These are phyloP conservation scores for Sebastes cheni DNA, from an alignment of 2,797 vertebrate genomes.

Conservation along the genomic window DNA sequence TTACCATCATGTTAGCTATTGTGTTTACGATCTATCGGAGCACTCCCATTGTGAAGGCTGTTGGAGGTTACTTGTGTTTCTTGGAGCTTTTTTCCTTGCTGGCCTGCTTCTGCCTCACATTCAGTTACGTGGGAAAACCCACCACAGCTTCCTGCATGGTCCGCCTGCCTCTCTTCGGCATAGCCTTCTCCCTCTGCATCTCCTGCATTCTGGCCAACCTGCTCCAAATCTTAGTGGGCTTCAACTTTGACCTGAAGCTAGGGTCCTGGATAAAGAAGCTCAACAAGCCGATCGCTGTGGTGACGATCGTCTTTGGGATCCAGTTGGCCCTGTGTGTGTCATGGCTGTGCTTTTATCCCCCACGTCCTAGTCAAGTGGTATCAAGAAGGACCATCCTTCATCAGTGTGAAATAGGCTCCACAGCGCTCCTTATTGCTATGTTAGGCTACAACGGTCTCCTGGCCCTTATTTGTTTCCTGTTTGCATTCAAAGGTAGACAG, in stretches of 20 bases:
- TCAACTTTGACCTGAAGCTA: constrained; percentile 50
- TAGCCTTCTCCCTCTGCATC: constrained; percentile 70
- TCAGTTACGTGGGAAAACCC: constrained; percentile 53
- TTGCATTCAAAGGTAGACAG: constrained; percentile 66
- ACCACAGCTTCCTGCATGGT: constrained; percentile 20
- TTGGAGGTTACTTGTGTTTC: constrained; percentile 73
- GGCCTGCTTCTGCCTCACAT: constrained; percentile 49
- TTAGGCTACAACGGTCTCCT: constrained; percentile 60
- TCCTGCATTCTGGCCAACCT: constrained; percentile 76
- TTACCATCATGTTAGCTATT: constrained; percentile 33
- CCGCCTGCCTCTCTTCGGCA: constrained; percentile 64
- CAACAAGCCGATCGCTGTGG: constrained; percentile 58
- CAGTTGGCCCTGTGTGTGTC: constrained; percentile 57
- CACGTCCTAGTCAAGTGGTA: fast-evolving
- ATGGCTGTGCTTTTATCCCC: constrained; percentile 47
- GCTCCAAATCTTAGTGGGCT: constrained; percentile 72
- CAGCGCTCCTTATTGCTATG: constrained; percentile 18
- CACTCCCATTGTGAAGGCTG: constrained; percentile 74
- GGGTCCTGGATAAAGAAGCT: constrained; percentile 40
- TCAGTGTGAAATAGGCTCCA: constrained; percentile 35
- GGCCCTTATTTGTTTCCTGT: constrained; percentile 61
- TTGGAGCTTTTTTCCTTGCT: constrained; percentile 72
- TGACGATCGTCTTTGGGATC: constrained; percentile 42
- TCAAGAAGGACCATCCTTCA: not conserved
- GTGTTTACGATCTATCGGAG: constrained; percentile 53